These are phyloP conservation scores for Strix uralensis DNA, from an alignment of 2,113 vertebrate species.

Conservation along the genomic window DNA sequence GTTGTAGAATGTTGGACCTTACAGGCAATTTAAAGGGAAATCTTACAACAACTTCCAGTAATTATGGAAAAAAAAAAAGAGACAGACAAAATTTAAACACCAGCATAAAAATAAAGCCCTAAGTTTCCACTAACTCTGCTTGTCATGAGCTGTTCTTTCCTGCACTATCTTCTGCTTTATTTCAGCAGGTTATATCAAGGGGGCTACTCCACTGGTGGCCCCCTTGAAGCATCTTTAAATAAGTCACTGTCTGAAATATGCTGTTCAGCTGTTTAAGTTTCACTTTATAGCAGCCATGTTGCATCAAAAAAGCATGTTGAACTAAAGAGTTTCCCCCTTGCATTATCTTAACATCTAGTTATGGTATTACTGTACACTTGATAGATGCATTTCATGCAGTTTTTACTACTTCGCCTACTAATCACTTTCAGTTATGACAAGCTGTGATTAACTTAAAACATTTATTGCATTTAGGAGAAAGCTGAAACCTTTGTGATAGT, in stretches of 20 bases:
- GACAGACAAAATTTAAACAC: neutral
- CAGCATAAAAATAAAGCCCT: neutral
- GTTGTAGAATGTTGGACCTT: neutral
- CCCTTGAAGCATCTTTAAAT: neutral
- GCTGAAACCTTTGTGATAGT: neutral
- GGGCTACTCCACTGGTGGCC: neutral
- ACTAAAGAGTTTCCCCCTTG: neutral
- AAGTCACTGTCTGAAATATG: neutral
- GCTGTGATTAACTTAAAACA: neutral
- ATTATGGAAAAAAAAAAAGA: neutral
- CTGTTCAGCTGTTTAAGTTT: neutral
- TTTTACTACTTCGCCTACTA: neutral
- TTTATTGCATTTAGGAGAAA: neutral
- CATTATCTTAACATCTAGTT: neutral
- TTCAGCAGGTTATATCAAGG: neutral
- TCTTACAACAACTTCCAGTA: neutral
- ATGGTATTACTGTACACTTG: neutral
- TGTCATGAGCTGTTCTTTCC: conserved; percentile 47
- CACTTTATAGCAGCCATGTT: neutral
- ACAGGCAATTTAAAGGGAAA: neutral
- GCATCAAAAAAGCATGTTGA: neutral
- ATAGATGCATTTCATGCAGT: neutral
- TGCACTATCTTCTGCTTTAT: conserved; percentile 36
- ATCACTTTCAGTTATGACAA: neutral
- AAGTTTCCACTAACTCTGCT: conserved; percentile 41